A percentile compares a stretch with the other conserved stretches of the same genome.
Evolutionary conservation across 2,888 invertebrate genomes (phyloP).

Genomic region (Branchinecta sandiegonensis): DNA sequence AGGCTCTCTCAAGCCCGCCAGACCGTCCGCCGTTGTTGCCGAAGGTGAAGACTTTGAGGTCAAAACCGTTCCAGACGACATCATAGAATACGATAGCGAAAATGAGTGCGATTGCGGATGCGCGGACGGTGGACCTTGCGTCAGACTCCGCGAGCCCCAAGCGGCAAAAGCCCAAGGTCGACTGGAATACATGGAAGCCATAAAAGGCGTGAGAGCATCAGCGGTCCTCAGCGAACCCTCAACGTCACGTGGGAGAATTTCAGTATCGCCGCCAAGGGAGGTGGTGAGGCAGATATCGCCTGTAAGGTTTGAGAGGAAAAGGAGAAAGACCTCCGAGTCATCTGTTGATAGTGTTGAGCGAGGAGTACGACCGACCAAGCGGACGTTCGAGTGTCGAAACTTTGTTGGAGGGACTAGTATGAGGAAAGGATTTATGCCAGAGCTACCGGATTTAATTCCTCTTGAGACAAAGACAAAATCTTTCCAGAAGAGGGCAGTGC

Average conservation of each 20-base stretch:
- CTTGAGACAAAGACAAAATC: neutral
- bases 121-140: conserved; percentile 4
- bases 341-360: neutral
- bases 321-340: neutral
- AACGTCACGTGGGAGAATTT: neutral
- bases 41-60: conserved; percentile 9
- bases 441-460: conserved; percentile 10
- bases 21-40: neutral
- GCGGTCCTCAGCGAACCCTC: neutral
- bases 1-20: neutral
- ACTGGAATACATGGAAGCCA: neutral
- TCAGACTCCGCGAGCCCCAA: neutral
- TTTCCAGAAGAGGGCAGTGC: neutral
- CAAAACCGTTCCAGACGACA: conserved; percentile 6
- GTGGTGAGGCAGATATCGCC: neutral
- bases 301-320: neutral
- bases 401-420: neutral
- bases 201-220: neutral
- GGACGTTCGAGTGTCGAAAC: neutral
- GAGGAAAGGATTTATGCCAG: conserved; percentile 14
- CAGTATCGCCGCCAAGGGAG: neutral
- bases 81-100: neutral
- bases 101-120: neutral
- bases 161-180: neutral
- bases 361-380: neutral